Base-by-base conservation (phyloP, 2,797 vertebrate genomes). In the Micropoecilia bifurca region DNA sequence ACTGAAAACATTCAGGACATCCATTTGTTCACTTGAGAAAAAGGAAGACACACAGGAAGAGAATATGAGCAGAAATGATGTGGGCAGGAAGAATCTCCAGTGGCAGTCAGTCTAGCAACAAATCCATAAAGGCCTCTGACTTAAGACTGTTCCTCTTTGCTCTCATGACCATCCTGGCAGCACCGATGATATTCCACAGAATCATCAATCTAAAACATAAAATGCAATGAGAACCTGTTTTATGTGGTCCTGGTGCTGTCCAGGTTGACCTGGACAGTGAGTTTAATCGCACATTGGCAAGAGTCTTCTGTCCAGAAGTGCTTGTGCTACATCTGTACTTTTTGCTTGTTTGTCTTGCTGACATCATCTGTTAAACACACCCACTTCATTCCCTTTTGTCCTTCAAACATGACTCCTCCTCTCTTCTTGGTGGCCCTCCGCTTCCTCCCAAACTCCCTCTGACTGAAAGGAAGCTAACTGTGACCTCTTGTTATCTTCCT, bases 401-500 rank as follows among this genome's bases (percentile, higher is more conserved):
- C 85, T 90, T 90, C 83, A 90, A 84, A 92, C 91, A 80, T 46
- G 82, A 82, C 87, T 85, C 83, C 86, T 45, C 81, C 84, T 84
- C 81, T 10, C 16, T 77, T 59, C 69, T 46, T 75, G 18, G 73
- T 89, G 87, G 82, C 86, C 50, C 78, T 16, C 53, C 73, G 76
- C 83, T 30, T 79, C 74, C 76, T 71, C 80, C 84, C 85, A 69
- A 83, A 89, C 83, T 82, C 75, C 9, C 83, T 76, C 69, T 84
- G 36, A 77, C 76, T 90, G 85, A 91, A 85, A 85, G 85, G 77
- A 88, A 13, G 90, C 85, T 88, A 43, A 81, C 77, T 0, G 53
- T 88, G 91, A 91, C 90, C 88, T 87, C 85, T 48, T 4, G 78
- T 92, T 91, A 93, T 93, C 93, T 79, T 53, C 80, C 75, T 63